Base-by-base conservation (phyloP, 2,113 vertebrate species). In the Falco punctatus region DNA sequence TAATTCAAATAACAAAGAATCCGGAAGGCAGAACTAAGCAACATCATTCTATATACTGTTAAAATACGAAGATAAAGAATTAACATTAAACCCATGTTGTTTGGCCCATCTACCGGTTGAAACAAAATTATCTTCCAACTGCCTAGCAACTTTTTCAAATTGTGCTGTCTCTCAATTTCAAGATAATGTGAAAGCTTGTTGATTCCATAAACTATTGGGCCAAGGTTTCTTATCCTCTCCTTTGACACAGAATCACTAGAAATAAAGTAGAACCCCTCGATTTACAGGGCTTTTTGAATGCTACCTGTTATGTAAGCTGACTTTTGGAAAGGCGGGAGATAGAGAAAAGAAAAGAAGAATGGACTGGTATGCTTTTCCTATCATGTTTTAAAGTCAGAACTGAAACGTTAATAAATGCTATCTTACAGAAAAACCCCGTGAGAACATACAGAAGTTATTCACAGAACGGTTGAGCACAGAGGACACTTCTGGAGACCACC, bases 401-500 rank as follows among this genome's bases (percentile, higher is more conserved):
- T 27, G 46, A 61, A 91, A 51, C 5, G 30, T 8, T 24, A 33
- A 18, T 44, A 85, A 49, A 44, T 26, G 30, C 15, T 61, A 15
- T 24, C 24, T 81, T 44, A 67, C 11, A 23, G 13, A 10, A 49
- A 66, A 61, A 19, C 27, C 42, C 13, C 9, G 8, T 27, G 33
- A 51, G 71, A 64, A 57, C 24, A 32, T 3, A 46, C 3, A 15
- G 21, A 51, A 48, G 13, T 81, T 71, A 32, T 46, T 67, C 35
- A 55, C 26, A 32, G 30, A 46, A 15, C 0, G 0, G n/a, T 1
- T 57, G 33, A 59, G 38, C 7, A 15, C 12, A 10, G 64, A 64
- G 58, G 4, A 33, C 11, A 26, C 22, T 28, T 65, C 22, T 49
- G 40, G 33, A 65, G n/a, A 51, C 14, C 13, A 46, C 12, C 26